These are phyloP conservation scores for Trypoxylus dichotomus DNA, from an alignment of 1,140 invertebrate genomes.

Conservation along the genomic window DNA sequence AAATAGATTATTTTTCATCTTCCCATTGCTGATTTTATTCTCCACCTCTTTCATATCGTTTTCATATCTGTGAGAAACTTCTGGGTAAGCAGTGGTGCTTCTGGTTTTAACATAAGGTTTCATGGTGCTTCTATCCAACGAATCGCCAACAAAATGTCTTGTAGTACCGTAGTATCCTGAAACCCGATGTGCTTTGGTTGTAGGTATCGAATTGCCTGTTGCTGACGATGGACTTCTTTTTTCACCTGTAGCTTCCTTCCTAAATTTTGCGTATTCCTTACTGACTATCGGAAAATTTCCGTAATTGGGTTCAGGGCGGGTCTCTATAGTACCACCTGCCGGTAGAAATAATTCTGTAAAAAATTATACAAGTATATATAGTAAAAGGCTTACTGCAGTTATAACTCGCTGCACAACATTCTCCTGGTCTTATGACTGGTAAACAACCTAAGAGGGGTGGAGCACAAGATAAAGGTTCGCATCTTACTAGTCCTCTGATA, in stretches of 20 bases:
- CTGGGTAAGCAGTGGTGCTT: not conserved
- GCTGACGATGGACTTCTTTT: not conserved
- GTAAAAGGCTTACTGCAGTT: constrained; percentile 67
- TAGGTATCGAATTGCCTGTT: not conserved
- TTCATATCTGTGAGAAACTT: not conserved
- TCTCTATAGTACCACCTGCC: constrained; percentile 58
- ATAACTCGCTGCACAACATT: constrained; percentile 84
- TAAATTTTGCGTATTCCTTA: constrained; percentile 60
- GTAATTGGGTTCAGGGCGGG: constrained; percentile 58
- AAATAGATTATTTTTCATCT: too few species aligned
- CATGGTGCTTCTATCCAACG: constrained; percentile 39
- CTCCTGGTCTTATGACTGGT: constrained; percentile 72
- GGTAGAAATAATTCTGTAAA: constrained; percentile 32
- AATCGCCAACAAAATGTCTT: constrained; percentile 41
- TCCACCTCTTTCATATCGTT: not conserved
- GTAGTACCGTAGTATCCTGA: constrained; percentile 42
- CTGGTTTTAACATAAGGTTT: constrained; percentile 25
- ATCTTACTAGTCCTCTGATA: constrained; percentile 70
- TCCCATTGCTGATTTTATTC: not conserved
- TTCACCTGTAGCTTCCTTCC: constrained; percentile 52
- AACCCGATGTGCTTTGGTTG: constrained; percentile 39
- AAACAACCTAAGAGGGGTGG: constrained; percentile 73
- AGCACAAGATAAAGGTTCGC: constrained; percentile 74
- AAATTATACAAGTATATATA: not conserved
- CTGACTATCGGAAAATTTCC: constrained; percentile 59